Conservation (phyloP, 2,797 vertebrate genomes). For the Sebastes wilsoni region DNA sequence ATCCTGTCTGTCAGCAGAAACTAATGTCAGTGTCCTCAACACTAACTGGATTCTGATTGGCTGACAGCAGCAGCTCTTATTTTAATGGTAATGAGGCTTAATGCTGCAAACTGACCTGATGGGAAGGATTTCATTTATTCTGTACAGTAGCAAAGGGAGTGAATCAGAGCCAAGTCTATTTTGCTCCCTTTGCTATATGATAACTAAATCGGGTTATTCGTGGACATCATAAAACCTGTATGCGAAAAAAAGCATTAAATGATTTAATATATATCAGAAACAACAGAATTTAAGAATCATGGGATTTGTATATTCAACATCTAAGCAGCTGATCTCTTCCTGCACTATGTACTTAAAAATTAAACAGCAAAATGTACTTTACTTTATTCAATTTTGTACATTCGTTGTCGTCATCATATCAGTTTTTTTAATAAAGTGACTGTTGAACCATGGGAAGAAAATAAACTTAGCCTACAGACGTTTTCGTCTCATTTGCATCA, state of each 20-base stretch:
- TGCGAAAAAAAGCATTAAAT: not conserved
- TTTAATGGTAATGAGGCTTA: not conserved
- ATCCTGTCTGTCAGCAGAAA: not conserved
- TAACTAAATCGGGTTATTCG: not conserved
- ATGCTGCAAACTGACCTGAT: not conserved
- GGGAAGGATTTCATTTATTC: not conserved
- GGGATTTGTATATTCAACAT: not conserved
- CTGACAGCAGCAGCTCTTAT: not conserved
- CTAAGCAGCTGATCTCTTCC: not conserved
- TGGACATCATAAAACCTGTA: not conserved
- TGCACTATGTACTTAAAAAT: not conserved
- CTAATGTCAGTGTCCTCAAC: not conserved
- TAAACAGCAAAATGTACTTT: too few species aligned
- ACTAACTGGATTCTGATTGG: not conserved
- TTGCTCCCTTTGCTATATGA: not conserved
- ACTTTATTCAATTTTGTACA: not conserved
- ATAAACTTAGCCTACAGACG: not conserved
- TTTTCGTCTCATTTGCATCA: not conserved
- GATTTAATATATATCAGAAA: not conserved
- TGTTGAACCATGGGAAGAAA: not conserved
- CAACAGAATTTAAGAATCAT: not conserved
- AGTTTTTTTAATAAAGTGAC: not conserved
- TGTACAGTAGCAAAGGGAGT: not conserved
- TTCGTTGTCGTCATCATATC: too few species aligned
- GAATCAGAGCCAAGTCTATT: not conserved